Conservation (phyloP, 2,888 invertebrate genomes). For the Xylota sylvarum region DNA sequence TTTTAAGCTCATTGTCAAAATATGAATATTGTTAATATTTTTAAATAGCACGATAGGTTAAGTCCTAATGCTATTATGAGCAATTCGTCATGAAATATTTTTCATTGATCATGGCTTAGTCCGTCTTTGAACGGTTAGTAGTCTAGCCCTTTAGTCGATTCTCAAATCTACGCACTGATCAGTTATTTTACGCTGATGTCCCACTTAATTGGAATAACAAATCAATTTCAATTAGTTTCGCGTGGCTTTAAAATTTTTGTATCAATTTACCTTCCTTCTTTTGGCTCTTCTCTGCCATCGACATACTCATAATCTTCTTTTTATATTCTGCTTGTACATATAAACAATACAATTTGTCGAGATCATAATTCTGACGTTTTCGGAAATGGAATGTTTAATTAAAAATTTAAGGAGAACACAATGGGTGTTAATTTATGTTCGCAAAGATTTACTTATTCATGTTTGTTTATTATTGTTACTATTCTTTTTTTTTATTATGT, state of each 20-base stretch:
- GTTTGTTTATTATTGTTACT: constrained; percentile 17
- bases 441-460: background rate
- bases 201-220: background rate
- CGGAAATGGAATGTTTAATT: constrained; percentile 23
- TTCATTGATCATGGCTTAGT: background rate
- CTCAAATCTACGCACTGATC: background rate
- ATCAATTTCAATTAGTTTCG: background rate
- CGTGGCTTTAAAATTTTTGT: background rate
- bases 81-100: background rate
- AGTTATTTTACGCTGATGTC: background rate
- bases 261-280: background rate
- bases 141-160: background rate
- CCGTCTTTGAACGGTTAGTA: background rate
- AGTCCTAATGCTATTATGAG: background rate
- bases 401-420: constrained; percentile 10
- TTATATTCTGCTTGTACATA: background rate
- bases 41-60: no score
- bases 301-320: background rate
- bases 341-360: background rate
- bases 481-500: background rate
- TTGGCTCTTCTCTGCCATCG: no score
- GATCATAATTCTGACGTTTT: constrained; percentile 4
- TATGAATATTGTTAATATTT: no score
- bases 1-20: no score
- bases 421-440: constrained; percentile 14